Percentiles rank a stretch among this genome's conserved stretches.
Conservation (phyloP, 1,140 invertebrate genomes). For the Leptonema lineaticorne region DNA sequence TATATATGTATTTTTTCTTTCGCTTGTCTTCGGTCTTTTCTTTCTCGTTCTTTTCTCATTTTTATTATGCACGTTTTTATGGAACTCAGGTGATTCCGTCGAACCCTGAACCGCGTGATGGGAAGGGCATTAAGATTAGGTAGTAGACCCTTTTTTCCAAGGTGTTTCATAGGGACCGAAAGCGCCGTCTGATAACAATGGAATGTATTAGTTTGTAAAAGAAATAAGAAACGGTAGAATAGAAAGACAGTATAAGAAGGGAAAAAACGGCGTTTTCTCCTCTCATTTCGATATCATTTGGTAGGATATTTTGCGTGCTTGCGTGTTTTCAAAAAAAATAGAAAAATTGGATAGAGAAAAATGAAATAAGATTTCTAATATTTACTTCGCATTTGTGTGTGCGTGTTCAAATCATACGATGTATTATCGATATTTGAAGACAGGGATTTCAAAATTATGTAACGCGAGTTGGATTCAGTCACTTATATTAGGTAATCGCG, state of each 20-base stretch:
- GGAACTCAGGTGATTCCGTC: slow-evolving; percentile 20
- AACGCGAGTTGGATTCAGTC: too few species aligned
- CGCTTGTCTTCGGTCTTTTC: background rate
- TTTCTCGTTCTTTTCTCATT: slow-evolving; percentile 1
- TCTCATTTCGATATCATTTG: background rate
- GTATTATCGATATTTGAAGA: background rate
- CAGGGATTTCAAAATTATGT: background rate
- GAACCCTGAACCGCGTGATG: slow-evolving; percentile 18
- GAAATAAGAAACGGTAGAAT: too few species aligned
- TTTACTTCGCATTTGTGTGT: background rate
- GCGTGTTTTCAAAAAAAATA: background rate
- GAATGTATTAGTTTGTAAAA: slow-evolving; percentile 19
- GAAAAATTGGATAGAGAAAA: background rate
- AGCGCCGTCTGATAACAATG: slow-evolving; percentile 17
- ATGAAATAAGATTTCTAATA: slow-evolving; percentile 7
- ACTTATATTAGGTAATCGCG: too few species aligned
- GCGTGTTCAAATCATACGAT: background rate
- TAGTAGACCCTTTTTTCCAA: slow-evolving; percentile 15
- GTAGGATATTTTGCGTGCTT: slow-evolving; percentile 12
- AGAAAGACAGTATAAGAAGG: too few species aligned
- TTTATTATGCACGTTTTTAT: slow-evolving; percentile 26
- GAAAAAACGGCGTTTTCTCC: background rate
- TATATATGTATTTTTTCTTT: background rate
- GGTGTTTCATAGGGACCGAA: slow-evolving; percentile 15
- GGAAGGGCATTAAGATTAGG: slow-evolving; percentile 26